Percentiles rank a stretch among this genome's conserved stretches.
phyloP scores from a whole-genome alignment of 2,113 vertebrate genomes.

The Pituophis catenifer region DNA sequence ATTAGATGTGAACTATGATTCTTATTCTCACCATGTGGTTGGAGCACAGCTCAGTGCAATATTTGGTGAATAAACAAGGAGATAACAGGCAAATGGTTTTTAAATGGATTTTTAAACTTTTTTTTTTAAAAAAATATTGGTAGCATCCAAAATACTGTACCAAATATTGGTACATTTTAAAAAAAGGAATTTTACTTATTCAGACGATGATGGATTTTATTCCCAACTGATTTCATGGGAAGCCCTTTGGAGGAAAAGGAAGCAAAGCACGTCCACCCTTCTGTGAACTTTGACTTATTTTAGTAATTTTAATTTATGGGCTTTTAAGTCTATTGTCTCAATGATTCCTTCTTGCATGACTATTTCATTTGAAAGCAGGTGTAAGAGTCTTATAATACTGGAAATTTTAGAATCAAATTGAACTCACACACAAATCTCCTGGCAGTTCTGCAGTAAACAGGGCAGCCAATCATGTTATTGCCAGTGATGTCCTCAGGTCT shows the following conservation, averaged over 20 bases:
- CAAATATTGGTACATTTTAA: background rate
- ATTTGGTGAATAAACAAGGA: constrained; percentile 78
- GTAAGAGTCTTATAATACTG: background rate
- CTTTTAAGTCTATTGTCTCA: accelerated
- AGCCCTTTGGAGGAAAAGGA: accelerated
- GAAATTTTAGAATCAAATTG: background rate
- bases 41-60: constrained; percentile 81
- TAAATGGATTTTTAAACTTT: background rate
- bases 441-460: background rate
- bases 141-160: background rate
- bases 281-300: background rate
- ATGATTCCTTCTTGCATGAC: background rate
- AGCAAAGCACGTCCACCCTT: background rate
- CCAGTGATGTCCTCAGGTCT: background rate
- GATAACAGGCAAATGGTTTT: background rate
- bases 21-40: constrained; percentile 78
- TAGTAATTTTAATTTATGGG: constrained; percentile 11
- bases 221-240: background rate
- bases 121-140: background rate
- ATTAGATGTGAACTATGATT: constrained; percentile 85
- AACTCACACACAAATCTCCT: background rate
- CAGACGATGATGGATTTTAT: background rate
- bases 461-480: background rate
- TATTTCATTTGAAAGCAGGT: background rate
- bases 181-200: background rate